Conservation (phyloP, 2,113 vertebrate species). For the Nipponia nippon region DNA sequence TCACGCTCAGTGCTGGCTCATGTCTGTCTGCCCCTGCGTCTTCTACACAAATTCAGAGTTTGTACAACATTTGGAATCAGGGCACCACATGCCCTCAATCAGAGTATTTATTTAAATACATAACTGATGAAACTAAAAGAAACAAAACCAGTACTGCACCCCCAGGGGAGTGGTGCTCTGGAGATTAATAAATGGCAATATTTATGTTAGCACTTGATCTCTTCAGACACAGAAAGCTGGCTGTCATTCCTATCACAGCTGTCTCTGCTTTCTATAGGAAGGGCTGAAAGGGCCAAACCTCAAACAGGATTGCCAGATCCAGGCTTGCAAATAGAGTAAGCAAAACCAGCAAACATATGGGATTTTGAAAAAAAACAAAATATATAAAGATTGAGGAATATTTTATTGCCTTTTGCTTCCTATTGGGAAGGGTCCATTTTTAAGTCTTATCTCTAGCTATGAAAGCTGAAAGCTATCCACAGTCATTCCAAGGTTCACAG, state of each 20-base stretch:
- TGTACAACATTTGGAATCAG: neutral
- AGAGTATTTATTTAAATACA: neutral
- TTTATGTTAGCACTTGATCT: neutral
- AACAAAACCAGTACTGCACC: neutral
- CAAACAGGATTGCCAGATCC: neutral
- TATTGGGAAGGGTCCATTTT: neutral
- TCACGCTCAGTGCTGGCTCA: fast-evolving
- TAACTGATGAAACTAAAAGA: neutral
- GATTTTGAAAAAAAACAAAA: neutral
- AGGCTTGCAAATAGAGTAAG: neutral
- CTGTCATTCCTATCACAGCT: neutral
- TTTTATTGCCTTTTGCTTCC: neutral
- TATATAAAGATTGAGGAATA: neutral
- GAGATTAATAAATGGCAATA: neutral
- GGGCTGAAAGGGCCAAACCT: neutral
- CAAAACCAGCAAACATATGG: neutral
- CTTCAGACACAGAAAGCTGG: neutral
- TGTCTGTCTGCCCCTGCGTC: neutral
- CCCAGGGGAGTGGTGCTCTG: neutral
- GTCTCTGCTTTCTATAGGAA: neutral
- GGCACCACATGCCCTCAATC: neutral
- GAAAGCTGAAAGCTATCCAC: neutral
- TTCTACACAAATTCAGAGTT: neutral
- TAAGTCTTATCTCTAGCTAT: neutral
- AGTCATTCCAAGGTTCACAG: neutral